Evolutionary conservation across 2,888 invertebrate species (phyloP).

Genomic region (Pachliopta kotzebuea): DNA sequence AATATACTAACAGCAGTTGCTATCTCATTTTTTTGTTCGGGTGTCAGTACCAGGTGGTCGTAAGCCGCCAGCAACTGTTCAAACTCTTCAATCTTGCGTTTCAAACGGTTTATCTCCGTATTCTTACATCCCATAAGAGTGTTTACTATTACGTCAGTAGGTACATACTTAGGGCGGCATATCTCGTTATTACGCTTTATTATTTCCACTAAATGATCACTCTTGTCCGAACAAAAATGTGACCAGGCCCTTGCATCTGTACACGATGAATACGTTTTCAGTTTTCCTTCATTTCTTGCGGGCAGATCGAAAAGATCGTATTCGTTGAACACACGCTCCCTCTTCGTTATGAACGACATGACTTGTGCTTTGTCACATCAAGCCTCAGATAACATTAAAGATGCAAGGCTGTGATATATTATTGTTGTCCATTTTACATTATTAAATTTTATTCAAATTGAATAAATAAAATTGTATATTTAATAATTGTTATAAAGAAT

Average conservation of each 20-base stretch:
- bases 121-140: conserved; percentile 73
- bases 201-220: conserved; percentile 79
- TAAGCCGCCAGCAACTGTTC: conserved; percentile 67
- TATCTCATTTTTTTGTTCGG: conserved; percentile 68
- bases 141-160: conserved; percentile 67
- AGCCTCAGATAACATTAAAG: conserved; percentile 43
- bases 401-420: conserved; percentile 55
- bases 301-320: conserved; percentile 69
- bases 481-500: conserved; percentile 18
- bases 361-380: conserved; percentile 45
- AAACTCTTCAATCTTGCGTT: conserved; percentile 68
- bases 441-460: conserved; percentile 56
- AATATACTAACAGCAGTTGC: conserved; percentile 60
- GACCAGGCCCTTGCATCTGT: conserved; percentile 81
- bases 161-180: conserved; percentile 62
- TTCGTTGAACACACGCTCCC: conserved; percentile 71
- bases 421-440: conserved; percentile 63
- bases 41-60: conserved; percentile 65
- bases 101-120: conserved; percentile 70
- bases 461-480: conserved; percentile 30
- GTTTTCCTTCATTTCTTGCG: conserved; percentile 74
- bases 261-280: conserved; percentile 79
- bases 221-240: conserved; percentile 75
- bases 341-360: conserved; percentile 76
- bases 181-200: conserved; percentile 70